Base-by-base conservation (phyloP, 2,888 invertebrate genomes). In the Parascotia fuliginaria region DNA sequence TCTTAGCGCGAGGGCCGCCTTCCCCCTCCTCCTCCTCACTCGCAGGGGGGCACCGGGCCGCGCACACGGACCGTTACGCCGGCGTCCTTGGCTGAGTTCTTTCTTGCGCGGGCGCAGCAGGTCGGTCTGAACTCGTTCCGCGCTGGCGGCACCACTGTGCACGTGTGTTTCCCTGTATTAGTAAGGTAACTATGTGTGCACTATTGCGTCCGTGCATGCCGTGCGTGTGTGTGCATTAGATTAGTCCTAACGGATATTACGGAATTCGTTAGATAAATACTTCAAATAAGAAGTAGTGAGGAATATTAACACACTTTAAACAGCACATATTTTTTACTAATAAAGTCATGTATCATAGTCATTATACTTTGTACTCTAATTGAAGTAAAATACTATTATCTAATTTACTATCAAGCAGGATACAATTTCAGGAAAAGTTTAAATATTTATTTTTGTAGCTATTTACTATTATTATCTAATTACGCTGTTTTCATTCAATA, bases 81-180 rank as follows among this genome's bases (percentile, higher is more conserved):
- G 81, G 89, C 91, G 91, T 91, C 91, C 91, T 92, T 92, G 91
- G 91, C 91, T 92, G 91, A 91, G 90, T 91, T 91, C 89, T 91
- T 87, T 88, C 88, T 87, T 81, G 85, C 85, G 77, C 83, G 81
- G 81, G 81, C 85, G 83, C 87, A 86, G 87, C 89, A 89, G 89
- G 86, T 86, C 86, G 83, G 69, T 79, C 75, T 80, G 83, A 83
- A 89, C 90, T 79, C 88, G 90, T 89, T 89, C 89, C 85, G 78
- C 83, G 83, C 84, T 69, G 81, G 73, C 70, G 76, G 74, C 73
- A 73, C 75, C 74, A 68, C 76, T 75, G 80, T 74, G 81, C 87
- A 87, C 86, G 87, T 86, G 88, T 85, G 81, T 70, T 70, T 55
- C 72, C 59, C 65, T 67, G 72, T 75, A 63, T 75, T 71, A 57